Percentiles rank a stretch among this genome's conserved stretches.
These are phyloP conservation scores for Eueides isabella DNA, from an alignment of 1,140 invertebrate species.

Conservation along the genomic window DNA sequence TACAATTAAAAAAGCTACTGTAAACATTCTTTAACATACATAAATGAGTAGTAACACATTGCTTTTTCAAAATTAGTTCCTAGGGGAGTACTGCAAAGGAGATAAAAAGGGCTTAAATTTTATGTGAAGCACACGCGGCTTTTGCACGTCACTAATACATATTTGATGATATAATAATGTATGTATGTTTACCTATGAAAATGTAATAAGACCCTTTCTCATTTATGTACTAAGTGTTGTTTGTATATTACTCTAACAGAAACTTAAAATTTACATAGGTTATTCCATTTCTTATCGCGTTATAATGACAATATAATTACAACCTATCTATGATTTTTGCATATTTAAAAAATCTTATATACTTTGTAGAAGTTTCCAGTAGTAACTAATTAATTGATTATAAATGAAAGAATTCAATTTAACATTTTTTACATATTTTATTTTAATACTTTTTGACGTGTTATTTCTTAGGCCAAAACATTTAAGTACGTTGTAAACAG, in stretches of 20 bases:
- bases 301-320: too few relatives aligned
- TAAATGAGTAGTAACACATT: background rate
- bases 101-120: conserved; percentile 10
- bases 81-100: background rate
- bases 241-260: background rate
- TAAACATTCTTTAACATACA: background rate
- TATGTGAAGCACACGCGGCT: conserved; percentile 1
- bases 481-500: too few relatives aligned
- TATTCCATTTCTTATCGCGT: too few relatives aligned
- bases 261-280: background rate
- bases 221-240: background rate
- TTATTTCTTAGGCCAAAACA: too few relatives aligned
- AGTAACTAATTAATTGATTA: too few relatives aligned
- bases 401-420: too few relatives aligned
- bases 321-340: too few relatives aligned
- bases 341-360: too few relatives aligned
- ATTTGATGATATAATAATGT: conserved; percentile 6
- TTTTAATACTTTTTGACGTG: too few relatives aligned
- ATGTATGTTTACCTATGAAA: background rate
- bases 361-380: too few relatives aligned
- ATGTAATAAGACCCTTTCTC: background rate
- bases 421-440: too few relatives aligned
- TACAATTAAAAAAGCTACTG: too few relatives aligned
- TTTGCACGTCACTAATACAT: conserved; percentile 7
- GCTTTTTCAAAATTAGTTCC: conserved; percentile 1